Evolutionary conservation across 2,113 vertebrate genomes (phyloP), one percentile per base, ranked within the genome.

Genomic region (Eidolon helvum): DNA sequence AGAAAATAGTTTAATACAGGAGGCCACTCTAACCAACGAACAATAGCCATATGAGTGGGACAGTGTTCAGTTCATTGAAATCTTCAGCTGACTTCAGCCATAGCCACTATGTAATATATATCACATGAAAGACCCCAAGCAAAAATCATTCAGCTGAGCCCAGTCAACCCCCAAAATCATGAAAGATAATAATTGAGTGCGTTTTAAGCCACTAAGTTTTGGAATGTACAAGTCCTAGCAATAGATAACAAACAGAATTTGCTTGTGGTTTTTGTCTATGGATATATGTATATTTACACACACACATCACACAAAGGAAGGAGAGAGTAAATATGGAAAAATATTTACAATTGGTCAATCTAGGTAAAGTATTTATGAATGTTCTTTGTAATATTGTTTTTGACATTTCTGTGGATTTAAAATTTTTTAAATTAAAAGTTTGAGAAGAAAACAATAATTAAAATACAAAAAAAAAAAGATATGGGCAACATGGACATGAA

Each of bases 91-190:
- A 89, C 66, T 2, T 57, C 26, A 50, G 55, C 12, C n/a, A 26
- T 5, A 91, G 10, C 2, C 22, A 12, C 19, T 10, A 1, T 1
- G 2, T 8, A 38, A 16, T 28, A 2, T 4, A 11, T 3, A 1
- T 9, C 26, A 8, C 18, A 30, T 45, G 18, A 55, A 33, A 66
- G 22, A 63, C 7, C 2, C 3, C 14, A n/a, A 8, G 75, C 55
- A 85, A 82, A 85, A 74, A 7, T 3, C 33, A 22, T 2, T 33
- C 16, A 21, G 1, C 2, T 10, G 30, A 57, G 7, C 43, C 10
- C 15, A 69, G 30, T 63, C 45, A 15, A 53, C 77, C 61, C 33
- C 59, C 1, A 66, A 68, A 91, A 45, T 9, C 24, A 48, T 12
- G 38, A 40, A 66, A 86, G 38, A 18, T 53, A 38, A 33, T 30